Evolutionary conservation across 2,797 vertebrate genomes (phyloP), one percentile per base, ranked within the genome.

Genomic region (Acipenser ruthenus): DNA sequence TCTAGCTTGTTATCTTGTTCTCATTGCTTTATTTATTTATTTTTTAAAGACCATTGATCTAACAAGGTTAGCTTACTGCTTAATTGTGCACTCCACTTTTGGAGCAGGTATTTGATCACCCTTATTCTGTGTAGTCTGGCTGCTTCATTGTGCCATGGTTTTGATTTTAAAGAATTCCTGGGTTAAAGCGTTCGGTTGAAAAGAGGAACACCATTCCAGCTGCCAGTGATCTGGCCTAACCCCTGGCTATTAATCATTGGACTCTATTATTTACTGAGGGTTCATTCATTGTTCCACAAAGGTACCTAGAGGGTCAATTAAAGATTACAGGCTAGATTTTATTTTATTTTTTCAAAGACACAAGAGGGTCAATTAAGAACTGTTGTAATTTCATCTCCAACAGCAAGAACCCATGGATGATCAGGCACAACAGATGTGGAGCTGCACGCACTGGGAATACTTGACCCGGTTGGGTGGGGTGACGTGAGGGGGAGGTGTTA

Each of bases 291-390:
- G 88, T 90, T 94, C 91, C 89, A 87, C 92, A 87, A 86, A 90
- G 89, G 94, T 90, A 88, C 87, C 91, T 88, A 87, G 90, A 92
- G 90, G 90, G 94, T 95, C 95, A 98, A 98, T 98, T 98, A 98
- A 92, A 94, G 92, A 92, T 87, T 89, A 84, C 89, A 88, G 87
- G 85, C 87, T 88, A 86, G 87, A 84, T 85, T 84, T 69, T 67
- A 64, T 60, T 86, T 88, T 89, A 85, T 84, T 69, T 65, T 68
- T 62, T 74, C 88, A 88, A 87, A 93, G 89, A 91, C 91, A 92
- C 92, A 89, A 81, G 91, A 92, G 90, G 90, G 89, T 91, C 90
- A 93, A 93, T 93, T 93, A 93, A 88, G 85, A 86, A 83, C 81
- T 87, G 78, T 88, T 86, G 83, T 93, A 93, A 92, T 91, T 92